Evolutionary conservation across 2,113 vertebrate genomes (phyloP).

Genomic region (Galeopterus variegatus): DNA sequence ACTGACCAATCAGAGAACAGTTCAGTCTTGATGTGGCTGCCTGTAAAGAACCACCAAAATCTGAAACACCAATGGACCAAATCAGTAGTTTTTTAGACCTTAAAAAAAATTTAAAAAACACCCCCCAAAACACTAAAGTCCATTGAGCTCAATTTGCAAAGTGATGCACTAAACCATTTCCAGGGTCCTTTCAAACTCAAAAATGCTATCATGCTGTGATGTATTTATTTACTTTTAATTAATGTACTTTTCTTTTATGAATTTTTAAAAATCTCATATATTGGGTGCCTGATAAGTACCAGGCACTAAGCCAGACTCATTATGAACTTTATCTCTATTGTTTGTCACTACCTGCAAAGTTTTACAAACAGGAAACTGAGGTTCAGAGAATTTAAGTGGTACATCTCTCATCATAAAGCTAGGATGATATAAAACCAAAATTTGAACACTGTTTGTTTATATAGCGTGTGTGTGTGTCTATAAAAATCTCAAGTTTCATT

Average conservation of each 20-base stretch:
- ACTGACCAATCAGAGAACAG: not conserved
- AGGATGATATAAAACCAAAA: not conserved
- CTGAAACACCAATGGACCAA: not conserved
- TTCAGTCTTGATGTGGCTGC: not conserved
- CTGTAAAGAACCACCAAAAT: not conserved
- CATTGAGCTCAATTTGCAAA: not conserved
- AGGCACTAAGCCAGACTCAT: not conserved
- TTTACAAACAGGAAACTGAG: constrained; percentile 15
- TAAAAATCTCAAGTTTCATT: not conserved
- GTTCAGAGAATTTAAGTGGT: not conserved
- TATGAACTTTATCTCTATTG: not conserved
- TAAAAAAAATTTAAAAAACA: no score
- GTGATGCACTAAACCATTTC: not conserved
- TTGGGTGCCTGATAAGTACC: not conserved
- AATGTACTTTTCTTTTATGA: not conserved
- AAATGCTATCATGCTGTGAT: not conserved
- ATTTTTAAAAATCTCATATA: not conserved
- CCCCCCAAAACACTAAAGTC: not conserved
- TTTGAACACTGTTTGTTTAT: not conserved
- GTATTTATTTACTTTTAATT: not conserved
- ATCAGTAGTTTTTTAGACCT: not conserved
- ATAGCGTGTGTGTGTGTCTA: not conserved
- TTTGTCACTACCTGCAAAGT: not conserved
- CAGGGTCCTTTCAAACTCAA: not conserved
- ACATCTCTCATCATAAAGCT: not conserved